A percentile compares a stretch with the other conserved stretches of the same genome.
Conservation (phyloP, 2,113 vertebrate species). For the Sclerurus mexicanus region DNA sequence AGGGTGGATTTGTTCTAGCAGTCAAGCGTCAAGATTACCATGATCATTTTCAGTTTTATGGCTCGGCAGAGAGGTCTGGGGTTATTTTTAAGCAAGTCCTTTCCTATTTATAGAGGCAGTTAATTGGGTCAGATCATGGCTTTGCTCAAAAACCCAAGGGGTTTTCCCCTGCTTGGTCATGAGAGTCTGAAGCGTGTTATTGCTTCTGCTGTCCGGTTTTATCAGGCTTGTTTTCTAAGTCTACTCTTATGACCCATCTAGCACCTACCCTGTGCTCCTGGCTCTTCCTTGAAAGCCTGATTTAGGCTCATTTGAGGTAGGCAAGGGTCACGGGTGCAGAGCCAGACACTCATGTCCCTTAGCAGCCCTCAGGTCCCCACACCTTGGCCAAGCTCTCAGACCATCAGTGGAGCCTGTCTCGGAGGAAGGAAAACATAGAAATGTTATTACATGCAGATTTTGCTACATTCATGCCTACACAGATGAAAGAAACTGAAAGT, state of each 20-base stretch:
- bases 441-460: neutral
- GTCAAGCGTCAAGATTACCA: accelerated
- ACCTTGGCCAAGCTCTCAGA: neutral
- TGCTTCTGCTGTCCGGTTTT: neutral
- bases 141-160: neutral
- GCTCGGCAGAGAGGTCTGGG: neutral
- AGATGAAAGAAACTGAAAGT: neutral
- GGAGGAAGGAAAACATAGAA: neutral
- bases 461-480: accelerated
- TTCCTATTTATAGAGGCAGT: neutral
- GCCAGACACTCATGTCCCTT: neutral
- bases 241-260: neutral
- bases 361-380: neutral
- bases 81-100: neutral
- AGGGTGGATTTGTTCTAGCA: neutral
- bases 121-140: neutral
- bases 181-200: neutral
- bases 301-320: neutral
- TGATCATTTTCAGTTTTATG: neutral
- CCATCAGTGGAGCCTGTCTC: neutral
- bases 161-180: neutral
- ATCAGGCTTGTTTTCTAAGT: neutral
- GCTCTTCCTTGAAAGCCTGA: neutral
- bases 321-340: neutral
- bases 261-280: neutral